phyloP scores from a whole-genome alignment of 1,140 invertebrate genomes.

The Cataglyphis hispanica region DNA sequence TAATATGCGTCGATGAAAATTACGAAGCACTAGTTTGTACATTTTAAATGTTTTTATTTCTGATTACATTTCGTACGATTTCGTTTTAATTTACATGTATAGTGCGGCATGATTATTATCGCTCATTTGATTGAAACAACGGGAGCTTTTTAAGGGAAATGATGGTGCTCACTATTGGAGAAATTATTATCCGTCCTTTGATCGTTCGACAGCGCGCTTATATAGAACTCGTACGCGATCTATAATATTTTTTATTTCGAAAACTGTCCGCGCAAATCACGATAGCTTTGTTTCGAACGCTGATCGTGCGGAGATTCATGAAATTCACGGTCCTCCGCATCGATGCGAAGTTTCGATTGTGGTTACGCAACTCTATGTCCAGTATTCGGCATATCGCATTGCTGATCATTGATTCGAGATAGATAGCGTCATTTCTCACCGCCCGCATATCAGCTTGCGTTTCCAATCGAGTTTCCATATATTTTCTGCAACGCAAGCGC shows the following conservation, averaged over 20 bases:
- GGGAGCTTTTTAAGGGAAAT: neutral
- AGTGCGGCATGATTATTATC: neutral
- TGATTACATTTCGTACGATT: neutral
- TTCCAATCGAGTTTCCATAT: conserved; percentile 22
- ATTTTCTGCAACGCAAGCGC: conserved; percentile 36
- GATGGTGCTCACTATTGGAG: neutral
- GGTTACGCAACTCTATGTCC: conserved; percentile 71
- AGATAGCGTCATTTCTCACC: conserved; percentile 45
- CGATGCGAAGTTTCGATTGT: conserved; percentile 74
- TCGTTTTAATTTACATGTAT: neutral
- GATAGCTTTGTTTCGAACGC: conserved; percentile 65
- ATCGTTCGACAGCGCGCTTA: neutral
- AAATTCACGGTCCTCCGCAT: conserved; percentile 73
- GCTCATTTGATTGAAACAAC: neutral
- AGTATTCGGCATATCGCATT: conserved; percentile 52
- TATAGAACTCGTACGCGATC: neutral
- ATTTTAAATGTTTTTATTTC: neutral
- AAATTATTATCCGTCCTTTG: conserved; percentile 35
- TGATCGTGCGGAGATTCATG: conserved; percentile 72
- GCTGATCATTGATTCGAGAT: conserved; percentile 66
- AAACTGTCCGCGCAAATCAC: conserved; percentile 35
- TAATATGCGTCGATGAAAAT: conserved; percentile 56
- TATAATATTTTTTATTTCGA: conserved; percentile 2
- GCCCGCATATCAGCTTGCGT: conserved; percentile 16
- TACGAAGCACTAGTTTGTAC: conserved; percentile 29